These are phyloP conservation scores for Polietes domitor DNA, from an alignment of 2,888 invertebrate genomes.

Conservation along the genomic window DNA sequence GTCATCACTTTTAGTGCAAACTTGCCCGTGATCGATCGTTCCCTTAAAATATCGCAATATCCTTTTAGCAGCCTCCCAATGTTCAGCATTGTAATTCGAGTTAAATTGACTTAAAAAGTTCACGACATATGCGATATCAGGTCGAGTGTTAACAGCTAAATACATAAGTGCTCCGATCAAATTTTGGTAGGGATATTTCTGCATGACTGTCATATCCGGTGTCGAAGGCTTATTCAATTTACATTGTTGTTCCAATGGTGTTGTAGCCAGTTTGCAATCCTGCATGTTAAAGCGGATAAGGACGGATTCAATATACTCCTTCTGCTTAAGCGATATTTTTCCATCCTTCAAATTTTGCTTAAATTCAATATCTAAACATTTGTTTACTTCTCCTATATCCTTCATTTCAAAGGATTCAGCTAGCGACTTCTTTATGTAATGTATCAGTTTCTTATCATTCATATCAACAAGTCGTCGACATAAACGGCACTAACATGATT, in stretches of 20 bases:
- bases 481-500: constrained; percentile 58
- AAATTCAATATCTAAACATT: no score
- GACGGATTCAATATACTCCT: constrained; percentile 28
- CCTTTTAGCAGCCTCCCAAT: neutral
- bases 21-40: no score
- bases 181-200: neutral
- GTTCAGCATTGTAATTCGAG: constrained; percentile 17
- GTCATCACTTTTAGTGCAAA: neutral
- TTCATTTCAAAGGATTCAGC: no score
- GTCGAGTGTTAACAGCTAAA: neutral
- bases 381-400: no score
- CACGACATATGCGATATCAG: constrained; percentile 19
- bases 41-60: no score
- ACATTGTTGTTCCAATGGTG: constrained; percentile 38
- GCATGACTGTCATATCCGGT: constrained; percentile 12
- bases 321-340: no score
- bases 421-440: constrained; percentile 35
- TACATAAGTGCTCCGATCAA: neutral
- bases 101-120: constrained; percentile 54
- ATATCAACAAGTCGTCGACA: constrained; percentile 62
- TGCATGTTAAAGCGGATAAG: constrained; percentile 24
- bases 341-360: no score
- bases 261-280: constrained; percentile 33
- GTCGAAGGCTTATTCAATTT: constrained; percentile 22
- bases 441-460: constrained; percentile 37